Evolutionary conservation across 2,113 vertebrate species (phyloP).

Genomic region (Serilophus lunatus): DNA sequence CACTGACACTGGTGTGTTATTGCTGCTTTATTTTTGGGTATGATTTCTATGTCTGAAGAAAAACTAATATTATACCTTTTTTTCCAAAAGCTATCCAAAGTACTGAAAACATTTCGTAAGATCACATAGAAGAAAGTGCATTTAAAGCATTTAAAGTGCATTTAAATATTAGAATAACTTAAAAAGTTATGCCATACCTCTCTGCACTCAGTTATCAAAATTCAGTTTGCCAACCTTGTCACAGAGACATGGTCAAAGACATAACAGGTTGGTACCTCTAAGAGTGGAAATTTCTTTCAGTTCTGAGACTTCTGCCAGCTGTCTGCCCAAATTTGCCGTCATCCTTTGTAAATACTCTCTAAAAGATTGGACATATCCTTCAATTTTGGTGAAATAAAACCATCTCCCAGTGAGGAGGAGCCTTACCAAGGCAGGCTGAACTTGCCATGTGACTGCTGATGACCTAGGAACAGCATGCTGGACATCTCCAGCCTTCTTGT

Average conservation of each 20-base stretch:
- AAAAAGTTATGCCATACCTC: fast-evolving
- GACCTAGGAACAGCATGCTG: not conserved
- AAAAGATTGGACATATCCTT: not conserved
- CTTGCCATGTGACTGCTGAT: not conserved
- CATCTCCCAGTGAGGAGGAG: not conserved
- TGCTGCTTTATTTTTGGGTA: not conserved
- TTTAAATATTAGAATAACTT: not conserved
- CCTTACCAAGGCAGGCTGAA: not conserved
- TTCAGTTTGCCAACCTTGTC: not conserved
- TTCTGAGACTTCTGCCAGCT: not conserved
- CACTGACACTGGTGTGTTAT: not conserved
- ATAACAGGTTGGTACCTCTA: not conserved
- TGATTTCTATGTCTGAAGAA: not conserved
- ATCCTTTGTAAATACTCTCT: not conserved
- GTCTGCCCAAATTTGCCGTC: not conserved
- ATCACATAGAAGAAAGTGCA: fast-evolving
- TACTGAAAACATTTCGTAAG: not conserved
- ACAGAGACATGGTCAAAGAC: not conserved
- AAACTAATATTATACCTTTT: not conserved
- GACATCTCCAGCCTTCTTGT: not conserved
- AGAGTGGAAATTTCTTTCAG: not conserved
- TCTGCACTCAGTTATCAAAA: not conserved
- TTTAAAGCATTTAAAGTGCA: too few relatives aligned
- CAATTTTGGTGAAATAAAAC: not conserved
- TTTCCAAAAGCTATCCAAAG: not conserved